These are phyloP conservation scores for Alosa sapidissima DNA, from an alignment of 2,797 vertebrate species.

Conservation along the genomic window DNA sequence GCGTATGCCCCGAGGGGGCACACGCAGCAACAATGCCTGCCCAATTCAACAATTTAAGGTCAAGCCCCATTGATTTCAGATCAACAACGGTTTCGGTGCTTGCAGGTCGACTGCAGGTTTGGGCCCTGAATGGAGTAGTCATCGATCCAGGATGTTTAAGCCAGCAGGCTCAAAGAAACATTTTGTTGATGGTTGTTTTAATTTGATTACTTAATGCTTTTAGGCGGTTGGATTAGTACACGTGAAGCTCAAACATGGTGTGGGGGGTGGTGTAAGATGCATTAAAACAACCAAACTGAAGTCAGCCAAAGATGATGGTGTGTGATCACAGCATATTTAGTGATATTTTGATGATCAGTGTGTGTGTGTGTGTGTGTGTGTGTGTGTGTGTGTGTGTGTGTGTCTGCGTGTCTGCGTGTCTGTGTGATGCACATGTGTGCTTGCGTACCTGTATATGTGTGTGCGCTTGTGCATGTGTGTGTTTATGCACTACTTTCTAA, in stretches of 20 bases:
- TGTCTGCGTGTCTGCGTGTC: too few species aligned
- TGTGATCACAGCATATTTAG: too few species aligned
- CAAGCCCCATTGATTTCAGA: conserved; percentile 19
- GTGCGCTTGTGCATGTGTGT: too few species aligned
- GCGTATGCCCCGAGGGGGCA: neutral
- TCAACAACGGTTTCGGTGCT: neutral
- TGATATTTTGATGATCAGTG: too few species aligned
- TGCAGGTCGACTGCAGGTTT: neutral
- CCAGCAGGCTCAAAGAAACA: neutral
- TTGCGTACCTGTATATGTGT: too few species aligned
- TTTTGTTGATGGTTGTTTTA: neutral
- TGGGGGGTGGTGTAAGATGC: neutral
- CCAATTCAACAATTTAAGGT: neutral
- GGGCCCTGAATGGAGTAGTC: neutral
- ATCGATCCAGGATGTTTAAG: neutral
- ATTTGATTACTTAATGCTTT: conserved; percentile 3
- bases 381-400: too few species aligned
- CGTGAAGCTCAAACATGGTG: neutral
- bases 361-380: too few species aligned
- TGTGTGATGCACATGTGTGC: too few species aligned
- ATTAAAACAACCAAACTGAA: too few species aligned
- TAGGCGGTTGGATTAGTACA: neutral
- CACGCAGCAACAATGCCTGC: neutral
- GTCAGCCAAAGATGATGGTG: too few species aligned
- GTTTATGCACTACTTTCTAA: too few species aligned